Base-by-base conservation (phyloP, 92 coral and sea anemone species). In the Palythoa heliodiscus region DNA sequence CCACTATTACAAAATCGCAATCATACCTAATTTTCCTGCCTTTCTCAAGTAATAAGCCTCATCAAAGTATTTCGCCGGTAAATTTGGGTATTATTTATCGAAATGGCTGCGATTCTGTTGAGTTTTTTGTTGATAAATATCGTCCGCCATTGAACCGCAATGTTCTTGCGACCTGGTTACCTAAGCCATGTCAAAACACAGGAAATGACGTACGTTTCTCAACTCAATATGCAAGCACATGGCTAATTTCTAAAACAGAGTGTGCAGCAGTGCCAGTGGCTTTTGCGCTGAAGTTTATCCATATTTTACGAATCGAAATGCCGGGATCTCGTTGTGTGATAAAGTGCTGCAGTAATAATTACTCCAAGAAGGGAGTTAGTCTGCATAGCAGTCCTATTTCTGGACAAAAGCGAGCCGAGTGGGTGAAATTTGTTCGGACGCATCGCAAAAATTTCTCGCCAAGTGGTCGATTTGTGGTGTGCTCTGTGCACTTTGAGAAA, bases 341-440 rank as follows among this genome's bases (percentile, higher is more conserved):
- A 57, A 57, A 57, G 7, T 12, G 7, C 63, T 57, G 63, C n/a
- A 57, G 63, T 17, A 57, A 57, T 17, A 17, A 57, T 17, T 57
- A 57, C 63, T 57, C 63, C n/a, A 57, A 57, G 63, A 57, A 64
- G 70, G 70, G 70, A 22, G 29, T 64, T 64, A 64, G 70, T 17
- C 70, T 20, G 70, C 70, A 64, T 64, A 64, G 70, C 70, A 64
- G 70, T 64, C 70, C 70, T 64, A 22, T 64, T 64, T 64, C 70
- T 19, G 25, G 70, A 64, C 24, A 64, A 64, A 64, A 64, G 24
- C 70, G 70, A 64, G 23, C 70, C 23, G 70, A 64, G 70, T 64
- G 70, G 25, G 29, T 64, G 70, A 64, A 20, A 19, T 64, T 64
- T 22, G 70, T 64, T 64, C 70, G 70, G 24, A 22, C 70, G 29